A percentile compares a stretch with the other conserved stretches of the same genome.
Evolutionary conservation across 2,797 vertebrate species (phyloP).

Genomic region (Poecilia gillii): DNA sequence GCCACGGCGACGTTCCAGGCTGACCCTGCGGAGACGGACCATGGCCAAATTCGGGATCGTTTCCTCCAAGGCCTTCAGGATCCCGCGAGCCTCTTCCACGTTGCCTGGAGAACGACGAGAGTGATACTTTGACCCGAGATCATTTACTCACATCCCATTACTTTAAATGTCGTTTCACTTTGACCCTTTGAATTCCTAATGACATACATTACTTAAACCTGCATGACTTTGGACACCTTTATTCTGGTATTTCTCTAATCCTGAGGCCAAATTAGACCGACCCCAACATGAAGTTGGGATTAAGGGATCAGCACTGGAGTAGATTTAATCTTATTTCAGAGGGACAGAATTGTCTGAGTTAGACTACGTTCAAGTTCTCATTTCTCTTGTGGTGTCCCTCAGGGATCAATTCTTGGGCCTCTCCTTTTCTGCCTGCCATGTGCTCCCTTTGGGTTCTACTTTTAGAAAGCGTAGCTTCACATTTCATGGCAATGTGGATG

Average conservation of each 20-base stretch:
- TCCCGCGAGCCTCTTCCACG: conserved; percentile 89
- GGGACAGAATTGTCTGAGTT: background rate
- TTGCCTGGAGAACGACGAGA: conserved; percentile 78
- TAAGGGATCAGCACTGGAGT: background rate
- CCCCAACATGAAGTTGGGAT: background rate
- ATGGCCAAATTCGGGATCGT: conserved; percentile 89
- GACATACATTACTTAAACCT: background rate
- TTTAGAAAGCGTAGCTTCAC: background rate
- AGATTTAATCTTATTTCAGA: background rate
- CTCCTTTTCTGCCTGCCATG: background rate
- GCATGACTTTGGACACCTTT: background rate
- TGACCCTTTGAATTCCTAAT: no score
- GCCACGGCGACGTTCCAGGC: conserved; percentile 93
- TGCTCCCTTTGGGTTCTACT: background rate
- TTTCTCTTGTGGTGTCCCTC: background rate
- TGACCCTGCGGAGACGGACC: conserved; percentile 94
- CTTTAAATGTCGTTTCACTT: background rate
- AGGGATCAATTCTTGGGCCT: background rate
- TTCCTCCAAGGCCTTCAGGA: conserved; percentile 89
- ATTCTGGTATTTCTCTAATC: background rate
- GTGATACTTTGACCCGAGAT: background rate
- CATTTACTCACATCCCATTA: background rate
- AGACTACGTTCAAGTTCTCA: background rate
- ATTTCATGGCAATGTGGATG: background rate
- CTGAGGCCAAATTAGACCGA: background rate